Percentiles rank a stretch among this genome's conserved stretches.
Conservation (phyloP, 2,113 vertebrate species). For the Cheilinus undulatus region DNA sequence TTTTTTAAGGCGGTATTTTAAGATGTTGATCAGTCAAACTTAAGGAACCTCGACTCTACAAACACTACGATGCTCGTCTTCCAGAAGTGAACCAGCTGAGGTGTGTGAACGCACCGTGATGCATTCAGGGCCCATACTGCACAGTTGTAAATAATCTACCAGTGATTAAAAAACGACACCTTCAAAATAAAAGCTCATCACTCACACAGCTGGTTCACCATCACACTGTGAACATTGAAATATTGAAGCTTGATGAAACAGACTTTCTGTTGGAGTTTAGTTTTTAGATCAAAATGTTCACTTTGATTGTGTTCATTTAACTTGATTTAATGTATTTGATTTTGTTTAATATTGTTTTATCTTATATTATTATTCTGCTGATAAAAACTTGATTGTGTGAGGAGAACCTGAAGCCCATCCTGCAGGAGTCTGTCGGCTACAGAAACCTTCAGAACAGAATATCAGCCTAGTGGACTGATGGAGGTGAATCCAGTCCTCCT, state of each 20-base stretch:
- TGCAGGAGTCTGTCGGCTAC: no score
- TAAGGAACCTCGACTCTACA: neutral
- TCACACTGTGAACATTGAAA: slow-evolving; percentile 15
- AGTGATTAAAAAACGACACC: no score
- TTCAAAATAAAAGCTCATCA: no score
- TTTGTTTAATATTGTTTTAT: neutral
- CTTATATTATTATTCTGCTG: neutral
- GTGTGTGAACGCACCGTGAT: neutral
- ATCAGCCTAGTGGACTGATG: no score
- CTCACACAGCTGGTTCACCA: slow-evolving; percentile 5
- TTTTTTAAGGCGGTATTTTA: neutral
- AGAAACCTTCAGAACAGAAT: no score
- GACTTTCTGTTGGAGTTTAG: neutral
- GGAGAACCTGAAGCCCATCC: no score
- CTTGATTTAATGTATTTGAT: neutral
- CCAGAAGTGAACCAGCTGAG: neutral
- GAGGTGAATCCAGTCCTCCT: no score
- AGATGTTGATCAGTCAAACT: neutral
- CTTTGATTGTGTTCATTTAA: no score
- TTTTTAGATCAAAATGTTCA: no score
- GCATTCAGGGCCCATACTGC: no score
- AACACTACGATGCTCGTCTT: neutral
- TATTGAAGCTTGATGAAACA: neutral
- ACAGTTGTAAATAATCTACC: no score
- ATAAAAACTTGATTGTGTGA: no score